Evolutionary conservation across 2,797 vertebrate species (phyloP), one percentile per base, ranked within the genome.

Genomic region (Discoglossus pictus): DNA sequence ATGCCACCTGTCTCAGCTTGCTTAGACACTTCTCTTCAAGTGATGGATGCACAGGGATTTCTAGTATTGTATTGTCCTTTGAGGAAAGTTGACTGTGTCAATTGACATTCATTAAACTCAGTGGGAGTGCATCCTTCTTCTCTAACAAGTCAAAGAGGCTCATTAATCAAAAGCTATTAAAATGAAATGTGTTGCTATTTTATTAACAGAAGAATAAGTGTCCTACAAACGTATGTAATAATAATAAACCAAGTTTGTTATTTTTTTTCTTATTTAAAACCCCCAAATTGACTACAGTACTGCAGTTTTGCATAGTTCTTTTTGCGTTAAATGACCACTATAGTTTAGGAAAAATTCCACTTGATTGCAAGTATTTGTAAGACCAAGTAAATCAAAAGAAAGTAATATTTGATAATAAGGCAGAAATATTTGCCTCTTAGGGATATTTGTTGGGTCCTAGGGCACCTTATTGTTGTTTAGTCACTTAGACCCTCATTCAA

Each of bases 141-240:
- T 43, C 43, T 50, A 42, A 55, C 48, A 68, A 51, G 46, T 68
- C 48, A 59, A 51, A 68, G 60, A 44, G 38, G 54, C 55, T 67
- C 54, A 60, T 68, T 68, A 59, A 68, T 68, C 65, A 68, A 68
- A 50, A 68, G 55, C 52, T 52, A 68, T 68, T 68, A 68, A 58
- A 21, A 36, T 44, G 54, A 58, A 21, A 36, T 44, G 54, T 59
- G 46, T 59, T 54, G 50, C 43, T 64, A 53, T 43, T 64, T 64
- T 64, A 23, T 50, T 54, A 64, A 64, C n/a, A n/a, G n/a, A n/a
- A n/a, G n/a, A n/a, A n/a, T n/a, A 59, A 68, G 12, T 59, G 65
- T 55, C 65, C 36, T 25, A 60, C 54, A 42, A 68, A 46, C 65
- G 56, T 13, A 38, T 50, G 65, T 43, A 27, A 38, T 52, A 42